Evolutionary conservation across 1,140 invertebrate species (phyloP).

Genomic region (Drosophila serrata): DNA sequence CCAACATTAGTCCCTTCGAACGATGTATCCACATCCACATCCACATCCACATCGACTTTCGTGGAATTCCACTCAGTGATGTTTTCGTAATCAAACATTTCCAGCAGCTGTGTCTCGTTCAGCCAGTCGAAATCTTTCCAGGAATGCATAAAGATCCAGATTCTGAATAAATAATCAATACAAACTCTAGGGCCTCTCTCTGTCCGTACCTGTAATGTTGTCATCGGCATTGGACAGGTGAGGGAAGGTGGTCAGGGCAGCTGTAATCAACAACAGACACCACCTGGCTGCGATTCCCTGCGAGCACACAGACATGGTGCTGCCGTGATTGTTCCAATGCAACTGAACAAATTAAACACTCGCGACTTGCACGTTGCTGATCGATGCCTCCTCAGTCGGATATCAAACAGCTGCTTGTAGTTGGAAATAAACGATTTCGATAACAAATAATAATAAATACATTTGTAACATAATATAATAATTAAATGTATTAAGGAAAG

Average conservation of each 20-base stretch:
- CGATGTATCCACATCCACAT: neutral
- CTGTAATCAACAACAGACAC: slow-evolving; percentile 12
- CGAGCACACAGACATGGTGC: slow-evolving; percentile 15
- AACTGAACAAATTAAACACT: slow-evolving; percentile 30
- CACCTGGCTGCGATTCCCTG: slow-evolving; percentile 25
- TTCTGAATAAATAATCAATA: slow-evolving; percentile 8
- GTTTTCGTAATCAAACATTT: slow-evolving; percentile 31
- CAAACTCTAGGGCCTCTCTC: neutral
- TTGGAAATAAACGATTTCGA: neutral
- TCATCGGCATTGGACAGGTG: slow-evolving; percentile 7
- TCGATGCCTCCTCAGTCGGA: slow-evolving; percentile 6
- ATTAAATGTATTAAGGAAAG: no score
- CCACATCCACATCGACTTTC: neutral
- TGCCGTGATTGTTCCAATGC: slow-evolving; percentile 11
- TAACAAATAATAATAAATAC: neutral
- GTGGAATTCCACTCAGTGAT: slow-evolving; percentile 13
- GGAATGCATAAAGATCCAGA: slow-evolving; percentile 5
- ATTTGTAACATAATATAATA: neutral
- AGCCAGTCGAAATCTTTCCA: slow-evolving; percentile 33
- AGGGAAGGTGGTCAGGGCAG: neutral
- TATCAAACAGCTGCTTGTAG: slow-evolving; percentile 15
- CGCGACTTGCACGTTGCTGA: neutral
- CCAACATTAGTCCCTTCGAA: neutral
- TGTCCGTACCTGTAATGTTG: slow-evolving; percentile 6
- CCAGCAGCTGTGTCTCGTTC: slow-evolving; percentile 49